Evolutionary conservation across 2,113 vertebrate genomes (phyloP).

Genomic region (Neomonachus schauinslandi): DNA sequence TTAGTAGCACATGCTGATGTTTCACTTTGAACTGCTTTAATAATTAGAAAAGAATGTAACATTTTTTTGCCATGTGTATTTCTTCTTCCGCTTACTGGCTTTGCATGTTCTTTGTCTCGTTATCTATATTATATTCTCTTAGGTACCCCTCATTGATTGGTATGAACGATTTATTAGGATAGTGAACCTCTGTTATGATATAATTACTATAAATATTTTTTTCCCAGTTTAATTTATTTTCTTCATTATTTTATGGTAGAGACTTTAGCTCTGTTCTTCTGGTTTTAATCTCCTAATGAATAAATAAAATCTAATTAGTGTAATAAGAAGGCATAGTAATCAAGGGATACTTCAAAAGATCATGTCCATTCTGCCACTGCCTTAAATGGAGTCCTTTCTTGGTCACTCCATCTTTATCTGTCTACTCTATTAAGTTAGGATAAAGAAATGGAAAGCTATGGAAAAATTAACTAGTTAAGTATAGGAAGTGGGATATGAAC

Average conservation of each 20-base stretch:
- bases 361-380: not conserved
- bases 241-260: not conserved
- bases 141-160: not conserved
- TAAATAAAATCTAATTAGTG: not conserved
- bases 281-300: conserved; percentile 7
- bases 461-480: conserved; percentile 8
- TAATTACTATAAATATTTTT: not conserved
- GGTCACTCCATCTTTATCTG: not conserved
- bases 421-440: not conserved
- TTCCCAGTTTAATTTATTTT: not conserved
- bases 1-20: not conserved
- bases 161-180: not conserved
- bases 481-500: not conserved
- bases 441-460: not conserved
- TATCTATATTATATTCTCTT: not conserved
- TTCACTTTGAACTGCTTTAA: not conserved
- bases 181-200: not conserved
- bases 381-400: conserved; percentile 32
- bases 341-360: conserved; percentile 5
- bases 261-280: not conserved
- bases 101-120: not conserved
- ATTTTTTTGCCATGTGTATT: not conserved
- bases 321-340: not conserved
- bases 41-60: not conserved
- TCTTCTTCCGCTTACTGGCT: not conserved